phyloP scores from a whole-genome alignment of 2,797 vertebrate species.

The Calcarius lapponicus region DNA sequence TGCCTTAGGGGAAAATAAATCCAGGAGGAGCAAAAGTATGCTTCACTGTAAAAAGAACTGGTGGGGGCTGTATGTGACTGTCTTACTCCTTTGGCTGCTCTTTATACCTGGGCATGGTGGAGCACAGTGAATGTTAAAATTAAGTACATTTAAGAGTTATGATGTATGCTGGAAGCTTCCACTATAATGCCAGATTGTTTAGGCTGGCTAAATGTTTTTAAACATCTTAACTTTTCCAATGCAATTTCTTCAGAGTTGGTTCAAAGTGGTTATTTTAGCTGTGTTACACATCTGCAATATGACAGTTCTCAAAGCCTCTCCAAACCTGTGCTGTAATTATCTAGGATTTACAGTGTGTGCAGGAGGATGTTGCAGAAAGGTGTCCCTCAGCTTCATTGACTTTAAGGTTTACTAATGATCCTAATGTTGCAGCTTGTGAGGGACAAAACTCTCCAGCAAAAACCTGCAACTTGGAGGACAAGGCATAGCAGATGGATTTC shows the following conservation, averaged over 20 bases:
- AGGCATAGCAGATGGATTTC: not conserved
- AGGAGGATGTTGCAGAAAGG: not conserved
- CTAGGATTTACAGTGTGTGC: not conserved
- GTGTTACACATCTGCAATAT: not conserved
- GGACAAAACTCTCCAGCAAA: not conserved
- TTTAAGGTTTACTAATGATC: not conserved
- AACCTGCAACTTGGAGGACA: not conserved
- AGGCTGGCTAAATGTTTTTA: not conserved
- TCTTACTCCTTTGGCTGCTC: not conserved
- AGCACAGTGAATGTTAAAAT: not conserved
- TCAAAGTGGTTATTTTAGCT: not conserved
- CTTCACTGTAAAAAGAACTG: not conserved
- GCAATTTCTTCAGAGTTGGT: not conserved
- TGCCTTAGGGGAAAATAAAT: not conserved
- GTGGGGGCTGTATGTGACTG: rapidly evolving
- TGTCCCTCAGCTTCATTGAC: not conserved
- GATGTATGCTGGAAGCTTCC: not conserved
- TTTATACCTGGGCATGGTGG: not conserved
- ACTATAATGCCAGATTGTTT: not conserved
- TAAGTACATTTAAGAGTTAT: not conserved
- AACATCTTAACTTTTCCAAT: not conserved
- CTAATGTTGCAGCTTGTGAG: not conserved
- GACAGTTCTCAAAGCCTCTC: not conserved
- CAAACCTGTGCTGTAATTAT: not conserved
- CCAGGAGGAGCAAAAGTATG: not conserved